Percentiles rank a stretch among this genome's conserved stretches.
Conservation (phyloP, 2,113 vertebrate species). For the Danionella cerebrum region DNA sequence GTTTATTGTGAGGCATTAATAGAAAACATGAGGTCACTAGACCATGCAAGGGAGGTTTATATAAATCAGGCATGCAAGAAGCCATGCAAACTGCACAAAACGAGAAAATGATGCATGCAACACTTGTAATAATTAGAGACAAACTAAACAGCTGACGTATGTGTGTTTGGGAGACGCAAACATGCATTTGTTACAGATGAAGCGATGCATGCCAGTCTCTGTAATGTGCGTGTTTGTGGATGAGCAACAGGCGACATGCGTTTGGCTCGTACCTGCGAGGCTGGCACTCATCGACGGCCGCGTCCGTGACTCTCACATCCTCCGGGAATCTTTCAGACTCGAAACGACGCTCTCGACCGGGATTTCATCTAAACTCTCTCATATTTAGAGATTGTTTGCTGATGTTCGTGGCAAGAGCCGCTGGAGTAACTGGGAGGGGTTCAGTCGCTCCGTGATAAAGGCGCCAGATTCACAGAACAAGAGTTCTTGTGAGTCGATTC, state of each 20-base stretch:
- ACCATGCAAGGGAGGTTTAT: not conserved
- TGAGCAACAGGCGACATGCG: conserved; percentile 68
- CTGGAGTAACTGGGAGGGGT: conserved; percentile 43
- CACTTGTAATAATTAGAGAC: not conserved
- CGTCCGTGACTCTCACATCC: conserved; percentile 30
- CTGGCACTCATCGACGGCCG: conserved; percentile 17
- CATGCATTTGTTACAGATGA: not conserved
- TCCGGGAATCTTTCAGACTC: not conserved
- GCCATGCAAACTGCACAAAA: not conserved
- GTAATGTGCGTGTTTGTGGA: not conserved
- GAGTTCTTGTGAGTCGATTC: not conserved
- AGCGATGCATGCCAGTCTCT: not conserved
- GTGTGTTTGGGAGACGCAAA: not conserved
- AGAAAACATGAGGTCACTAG: not conserved
- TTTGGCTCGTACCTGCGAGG: conserved; percentile 56
- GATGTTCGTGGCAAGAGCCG: conserved; percentile 14
- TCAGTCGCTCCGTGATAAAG: not conserved
- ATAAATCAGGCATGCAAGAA: not conserved
- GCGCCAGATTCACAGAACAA: not conserved
- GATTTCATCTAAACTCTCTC: not conserved
- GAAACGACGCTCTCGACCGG: not conserved
- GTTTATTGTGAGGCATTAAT: not conserved
- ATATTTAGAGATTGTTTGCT: conserved; percentile 34
- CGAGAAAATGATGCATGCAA: not conserved
- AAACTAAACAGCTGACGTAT: not conserved